These are phyloP conservation scores for Liodrosophila aerea DNA, from an alignment of 2,888 invertebrate genomes.

Conservation along the genomic window DNA sequence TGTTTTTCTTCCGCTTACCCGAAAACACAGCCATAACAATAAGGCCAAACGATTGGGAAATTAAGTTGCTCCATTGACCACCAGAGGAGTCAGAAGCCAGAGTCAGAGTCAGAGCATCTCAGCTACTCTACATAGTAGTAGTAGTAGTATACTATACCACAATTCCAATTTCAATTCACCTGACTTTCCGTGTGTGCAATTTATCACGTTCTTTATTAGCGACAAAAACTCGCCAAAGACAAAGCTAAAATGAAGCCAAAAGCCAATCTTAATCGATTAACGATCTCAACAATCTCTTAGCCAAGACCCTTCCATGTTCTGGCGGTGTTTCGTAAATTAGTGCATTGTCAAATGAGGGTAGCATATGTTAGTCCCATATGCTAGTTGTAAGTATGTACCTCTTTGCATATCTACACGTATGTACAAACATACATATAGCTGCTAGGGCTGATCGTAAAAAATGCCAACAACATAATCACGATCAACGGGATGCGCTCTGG, in stretches of 20 bases:
- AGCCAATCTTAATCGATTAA: constrained; percentile 78
- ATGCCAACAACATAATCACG: constrained; percentile 71
- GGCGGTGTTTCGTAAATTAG: constrained; percentile 77
- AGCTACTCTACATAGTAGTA: too few species aligned
- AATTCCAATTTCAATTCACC: constrained; percentile 54
- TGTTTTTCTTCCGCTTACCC: too few species aligned
- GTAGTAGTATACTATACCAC: too few species aligned
- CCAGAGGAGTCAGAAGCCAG: constrained; percentile 34
- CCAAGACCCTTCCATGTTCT: constrained; percentile 13
- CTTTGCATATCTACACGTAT: constrained; percentile 22
- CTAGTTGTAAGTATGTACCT: too few species aligned
- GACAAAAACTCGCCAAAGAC: constrained; percentile 37
- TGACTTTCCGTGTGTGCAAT: constrained; percentile 56
- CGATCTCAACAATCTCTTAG: constrained; percentile 8
- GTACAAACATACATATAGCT: constrained; percentile 39
- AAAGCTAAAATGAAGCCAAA: too few species aligned
- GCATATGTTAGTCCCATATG: constrained; percentile 1
- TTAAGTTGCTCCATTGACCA: constrained; percentile 72
- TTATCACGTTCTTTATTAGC: constrained; percentile 78
- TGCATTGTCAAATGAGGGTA: constrained; percentile 62
- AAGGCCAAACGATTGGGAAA: constrained; percentile 64
- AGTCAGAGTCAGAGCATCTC: too few species aligned
- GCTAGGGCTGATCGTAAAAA: constrained; percentile 64
- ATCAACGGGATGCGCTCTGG: too few species aligned
- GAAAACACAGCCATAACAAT: constrained; percentile 61